Conservation (phyloP, 2,888 invertebrate genomes). For the Rotaria socialis region DNA sequence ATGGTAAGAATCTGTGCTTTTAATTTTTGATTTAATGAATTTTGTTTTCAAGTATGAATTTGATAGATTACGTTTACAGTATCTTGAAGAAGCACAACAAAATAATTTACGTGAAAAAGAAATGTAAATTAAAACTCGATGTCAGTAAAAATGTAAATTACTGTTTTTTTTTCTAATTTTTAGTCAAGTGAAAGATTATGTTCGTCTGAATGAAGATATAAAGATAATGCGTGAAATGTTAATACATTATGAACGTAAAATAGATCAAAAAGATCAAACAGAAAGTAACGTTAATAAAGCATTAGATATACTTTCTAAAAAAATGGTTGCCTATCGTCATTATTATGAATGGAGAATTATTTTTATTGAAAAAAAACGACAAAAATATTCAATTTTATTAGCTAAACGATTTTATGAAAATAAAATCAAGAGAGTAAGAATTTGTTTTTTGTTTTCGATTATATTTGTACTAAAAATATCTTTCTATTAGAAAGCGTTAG, state of each 20-base stretch:
- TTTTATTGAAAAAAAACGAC: background rate
- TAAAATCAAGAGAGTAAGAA: background rate
- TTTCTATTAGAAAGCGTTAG: background rate
- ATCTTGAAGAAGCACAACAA: conserved; percentile 21
- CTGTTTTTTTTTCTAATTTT: background rate
- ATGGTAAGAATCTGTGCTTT: background rate
- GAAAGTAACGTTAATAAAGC: background rate
- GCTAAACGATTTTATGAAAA: background rate
- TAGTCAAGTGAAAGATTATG: conserved; percentile 25
- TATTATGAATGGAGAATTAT: conserved; percentile 26
- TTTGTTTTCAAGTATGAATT: background rate
- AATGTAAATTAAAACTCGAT: background rate
- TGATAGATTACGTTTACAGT: conserved; percentile 2
- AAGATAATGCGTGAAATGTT: conserved; percentile 24
- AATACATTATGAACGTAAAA: background rate
- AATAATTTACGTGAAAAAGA: background rate
- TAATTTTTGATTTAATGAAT: background rate
- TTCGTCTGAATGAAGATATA: conserved; percentile 13
- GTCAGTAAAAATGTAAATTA: too few species aligned
- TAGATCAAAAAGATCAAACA: conserved; percentile 24
- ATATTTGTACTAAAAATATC: too few species aligned
- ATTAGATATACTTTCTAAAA: background rate
- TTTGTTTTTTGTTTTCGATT: too few species aligned
- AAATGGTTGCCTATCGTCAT: background rate
- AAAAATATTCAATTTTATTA: background rate